A percentile compares a stretch with the other conserved stretches of the same genome.
Evolutionary conservation across 2,888 invertebrate genomes (phyloP).

Genomic region (Diaphora mendica): DNA sequence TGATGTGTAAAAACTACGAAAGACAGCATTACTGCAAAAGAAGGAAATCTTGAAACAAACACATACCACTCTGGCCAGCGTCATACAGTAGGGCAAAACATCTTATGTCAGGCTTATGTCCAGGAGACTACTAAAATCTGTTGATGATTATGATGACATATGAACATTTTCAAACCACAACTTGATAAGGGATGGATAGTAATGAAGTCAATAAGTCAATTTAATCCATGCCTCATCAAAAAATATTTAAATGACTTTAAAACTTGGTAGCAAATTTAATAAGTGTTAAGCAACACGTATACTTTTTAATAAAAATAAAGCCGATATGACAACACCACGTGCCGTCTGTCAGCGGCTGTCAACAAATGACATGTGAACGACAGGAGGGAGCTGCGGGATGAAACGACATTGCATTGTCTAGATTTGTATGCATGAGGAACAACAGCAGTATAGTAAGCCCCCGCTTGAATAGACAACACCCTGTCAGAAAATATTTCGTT

Average conservation of each 20-base stretch:
- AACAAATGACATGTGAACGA: conserved; percentile 75
- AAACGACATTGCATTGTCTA: conserved; percentile 59
- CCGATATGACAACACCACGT: conserved; percentile 76
- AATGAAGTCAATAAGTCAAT: background rate
- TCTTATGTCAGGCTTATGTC: too few relatives aligned
- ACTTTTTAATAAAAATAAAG: conserved; percentile 70
- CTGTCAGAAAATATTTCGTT: conserved; percentile 29
- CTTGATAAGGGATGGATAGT: background rate
- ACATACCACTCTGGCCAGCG: too few relatives aligned
- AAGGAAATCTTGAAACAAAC: too few relatives aligned
- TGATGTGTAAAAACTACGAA: too few relatives aligned
- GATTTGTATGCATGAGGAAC: conserved; percentile 65
- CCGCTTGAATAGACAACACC: conserved; percentile 31
- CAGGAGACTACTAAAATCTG: too few relatives aligned
- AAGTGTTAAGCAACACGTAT: conserved; percentile 32
- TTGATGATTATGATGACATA: background rate
- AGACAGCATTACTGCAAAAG: too few relatives aligned
- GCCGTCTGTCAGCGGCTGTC: conserved; percentile 74
- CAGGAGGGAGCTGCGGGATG: conserved; percentile 60
- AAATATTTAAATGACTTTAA: conserved; percentile 3
- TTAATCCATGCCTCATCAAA: background rate
- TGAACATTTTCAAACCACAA: background rate
- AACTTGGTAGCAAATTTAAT: conserved; percentile 19
- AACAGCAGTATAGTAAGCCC: conserved; percentile 42
- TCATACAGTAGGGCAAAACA: too few relatives aligned